Evolutionary conservation across 2,797 vertebrate species (phyloP).

Genomic region (Falco rusticolus): DNA sequence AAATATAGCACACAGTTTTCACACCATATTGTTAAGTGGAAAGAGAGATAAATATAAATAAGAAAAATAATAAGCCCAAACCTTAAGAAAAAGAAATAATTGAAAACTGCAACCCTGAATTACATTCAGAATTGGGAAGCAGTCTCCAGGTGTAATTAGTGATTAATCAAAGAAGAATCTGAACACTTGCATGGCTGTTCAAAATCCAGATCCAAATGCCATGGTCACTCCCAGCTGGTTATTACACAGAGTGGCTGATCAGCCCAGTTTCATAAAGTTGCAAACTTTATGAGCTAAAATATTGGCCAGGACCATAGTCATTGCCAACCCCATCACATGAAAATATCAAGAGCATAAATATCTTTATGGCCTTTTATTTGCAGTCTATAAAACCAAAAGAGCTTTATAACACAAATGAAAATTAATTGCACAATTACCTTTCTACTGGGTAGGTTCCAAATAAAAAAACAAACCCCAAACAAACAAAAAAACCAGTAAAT

Average conservation of each 20-base stretch:
- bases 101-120: neutral
- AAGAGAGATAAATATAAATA: neutral
- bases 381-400: slow-evolving; percentile 20
- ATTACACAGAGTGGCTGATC: neutral
- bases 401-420: slow-evolving; percentile 36
- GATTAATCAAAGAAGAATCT: neutral
- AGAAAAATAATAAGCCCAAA: neutral
- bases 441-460: neutral
- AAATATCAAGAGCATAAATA: slow-evolving; percentile 46
- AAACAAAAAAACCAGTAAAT: neutral
- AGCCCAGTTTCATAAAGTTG: neutral
- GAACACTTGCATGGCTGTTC: neutral
- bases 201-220: neutral
- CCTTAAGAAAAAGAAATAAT: neutral
- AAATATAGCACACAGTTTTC: neutral
- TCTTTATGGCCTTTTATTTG: slow-evolving; percentile 33
- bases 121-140: neutral
- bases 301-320: neutral
- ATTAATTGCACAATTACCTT: slow-evolving; percentile 44
- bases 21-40: neutral
- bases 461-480: neutral
- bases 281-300: slow-evolving; percentile 18
- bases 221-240: neutral
- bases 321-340: neutral
- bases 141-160: neutral